Conservation (phyloP, 23 tunicate species). For the Styela clava region DNA sequence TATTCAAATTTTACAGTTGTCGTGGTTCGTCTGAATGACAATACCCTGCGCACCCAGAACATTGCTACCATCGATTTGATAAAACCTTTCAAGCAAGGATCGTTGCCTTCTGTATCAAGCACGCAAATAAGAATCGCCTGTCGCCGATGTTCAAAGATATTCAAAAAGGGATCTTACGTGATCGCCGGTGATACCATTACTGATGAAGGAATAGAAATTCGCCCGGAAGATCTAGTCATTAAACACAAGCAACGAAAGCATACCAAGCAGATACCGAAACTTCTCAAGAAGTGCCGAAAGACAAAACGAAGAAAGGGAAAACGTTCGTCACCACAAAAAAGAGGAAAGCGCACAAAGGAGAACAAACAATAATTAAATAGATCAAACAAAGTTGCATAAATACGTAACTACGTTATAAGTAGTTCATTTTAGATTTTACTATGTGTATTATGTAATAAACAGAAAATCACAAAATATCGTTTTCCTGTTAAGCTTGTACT, state of each 20-base stretch:
- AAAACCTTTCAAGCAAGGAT: slow-evolving; percentile 2
- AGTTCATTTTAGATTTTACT: no score
- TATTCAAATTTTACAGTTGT: no score
- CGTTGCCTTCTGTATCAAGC: background rate
- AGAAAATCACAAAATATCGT: no score
- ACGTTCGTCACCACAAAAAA: background rate
- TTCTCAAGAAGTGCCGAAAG: background rate
- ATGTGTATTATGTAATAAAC: no score
- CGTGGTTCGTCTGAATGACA: background rate
- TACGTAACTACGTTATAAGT: no score
- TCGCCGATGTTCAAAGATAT: slow-evolving; percentile 3
- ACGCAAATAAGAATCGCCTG: background rate
- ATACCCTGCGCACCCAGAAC: background rate
- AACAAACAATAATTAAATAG: background rate
- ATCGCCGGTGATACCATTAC: background rate
- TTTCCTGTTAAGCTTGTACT: no score
- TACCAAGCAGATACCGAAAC: background rate
- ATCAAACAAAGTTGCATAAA: no score
- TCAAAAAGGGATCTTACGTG: background rate
- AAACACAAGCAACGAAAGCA: slow-evolving; percentile 16
- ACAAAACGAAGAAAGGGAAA: slow-evolving; percentile 11
- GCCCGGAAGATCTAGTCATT: background rate
- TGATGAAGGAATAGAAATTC: slow-evolving; percentile 5
- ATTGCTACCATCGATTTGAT: background rate
- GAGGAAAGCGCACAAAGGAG: background rate